Conservation (phyloP, 2,888 invertebrate genomes). For the Azorinus chamasolen region DNA sequence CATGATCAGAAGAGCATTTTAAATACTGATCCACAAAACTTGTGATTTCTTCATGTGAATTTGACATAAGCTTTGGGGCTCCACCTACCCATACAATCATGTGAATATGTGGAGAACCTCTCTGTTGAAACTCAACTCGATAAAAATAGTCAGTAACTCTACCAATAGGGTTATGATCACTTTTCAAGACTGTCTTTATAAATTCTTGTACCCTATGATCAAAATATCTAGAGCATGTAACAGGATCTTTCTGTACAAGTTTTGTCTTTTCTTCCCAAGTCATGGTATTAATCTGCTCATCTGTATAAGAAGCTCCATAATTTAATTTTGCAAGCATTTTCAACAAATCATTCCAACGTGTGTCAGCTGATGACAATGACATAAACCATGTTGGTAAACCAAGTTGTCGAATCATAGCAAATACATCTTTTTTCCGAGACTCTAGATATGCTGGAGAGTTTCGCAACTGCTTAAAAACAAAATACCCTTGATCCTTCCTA, state of each 20-base stretch:
- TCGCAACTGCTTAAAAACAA: conserved; percentile 68
- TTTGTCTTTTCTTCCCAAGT: conserved; percentile 18
- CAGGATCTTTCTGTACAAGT: conserved; percentile 27
- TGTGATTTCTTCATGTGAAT: conserved; percentile 11
- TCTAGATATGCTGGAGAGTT: conserved; percentile 48
- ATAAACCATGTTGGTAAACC: conserved; percentile 17
- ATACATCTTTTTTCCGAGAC: conserved; percentile 53
- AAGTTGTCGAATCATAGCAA: conserved; percentile 53
- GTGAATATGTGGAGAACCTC: conserved; percentile 28
- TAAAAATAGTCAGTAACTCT: conserved; percentile 10
- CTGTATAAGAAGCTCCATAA: too few relatives aligned
- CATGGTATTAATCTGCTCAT: conserved; percentile 21
- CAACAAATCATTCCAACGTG: conserved; percentile 32
- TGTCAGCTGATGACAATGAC: not conserved
- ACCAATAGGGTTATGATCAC: conserved; percentile 6
- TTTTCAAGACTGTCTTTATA: conserved; percentile 9
- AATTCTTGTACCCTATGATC: conserved; percentile 12
- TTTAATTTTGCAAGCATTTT: too few relatives aligned
- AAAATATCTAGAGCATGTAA: conserved; percentile 42
- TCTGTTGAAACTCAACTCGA: conserved; percentile 20
- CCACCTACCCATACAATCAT: conserved; percentile 14
- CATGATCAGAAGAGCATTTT: conserved; percentile 26
- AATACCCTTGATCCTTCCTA: conserved; percentile 80
- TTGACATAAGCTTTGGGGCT: not conserved
- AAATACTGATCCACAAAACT: conserved; percentile 51